Conservation (phyloP, 2,113 vertebrate species). For the Elachura formosa region DNA sequence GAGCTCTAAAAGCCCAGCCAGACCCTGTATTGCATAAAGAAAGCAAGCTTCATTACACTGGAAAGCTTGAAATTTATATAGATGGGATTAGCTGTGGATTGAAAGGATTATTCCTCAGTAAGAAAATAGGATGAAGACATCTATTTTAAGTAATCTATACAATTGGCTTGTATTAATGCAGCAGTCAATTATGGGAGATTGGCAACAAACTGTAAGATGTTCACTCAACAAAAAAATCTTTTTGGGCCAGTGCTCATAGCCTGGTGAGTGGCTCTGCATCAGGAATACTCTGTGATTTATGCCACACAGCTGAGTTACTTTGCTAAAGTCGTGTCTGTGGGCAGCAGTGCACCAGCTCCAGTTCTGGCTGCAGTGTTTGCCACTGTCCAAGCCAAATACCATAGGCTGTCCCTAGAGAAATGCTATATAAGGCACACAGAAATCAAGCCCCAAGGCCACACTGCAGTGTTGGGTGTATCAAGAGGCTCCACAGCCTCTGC, state of each 20-base stretch:
- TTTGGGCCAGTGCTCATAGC: not conserved
- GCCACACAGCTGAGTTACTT: not conserved
- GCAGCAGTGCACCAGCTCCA: not conserved
- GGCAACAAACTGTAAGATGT: not conserved
- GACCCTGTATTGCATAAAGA: not conserved
- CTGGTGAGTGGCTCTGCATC: not conserved
- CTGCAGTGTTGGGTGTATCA: not conserved
- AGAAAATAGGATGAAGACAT: not conserved
- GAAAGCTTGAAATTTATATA: not conserved
- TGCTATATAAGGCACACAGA: accelerated
- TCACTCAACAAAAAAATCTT: not conserved
- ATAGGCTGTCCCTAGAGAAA: not conserved
- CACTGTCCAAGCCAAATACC: not conserved
- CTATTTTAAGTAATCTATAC: constrained; percentile 4
- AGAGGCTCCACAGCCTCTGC: not conserved
- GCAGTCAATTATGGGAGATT: not conserved
- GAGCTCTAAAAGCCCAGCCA: not conserved
- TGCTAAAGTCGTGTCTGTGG: not conserved
- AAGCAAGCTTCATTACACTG: not conserved
- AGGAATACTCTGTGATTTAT: not conserved
- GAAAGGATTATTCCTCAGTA: not conserved
- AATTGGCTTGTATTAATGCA: not conserved
- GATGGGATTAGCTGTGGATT: not conserved
- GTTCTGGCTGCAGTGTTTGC: accelerated
- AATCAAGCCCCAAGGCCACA: no score